These are phyloP conservation scores for Helarctos malayanus DNA, from an alignment of 2,797 vertebrate species.

Conservation along the genomic window DNA sequence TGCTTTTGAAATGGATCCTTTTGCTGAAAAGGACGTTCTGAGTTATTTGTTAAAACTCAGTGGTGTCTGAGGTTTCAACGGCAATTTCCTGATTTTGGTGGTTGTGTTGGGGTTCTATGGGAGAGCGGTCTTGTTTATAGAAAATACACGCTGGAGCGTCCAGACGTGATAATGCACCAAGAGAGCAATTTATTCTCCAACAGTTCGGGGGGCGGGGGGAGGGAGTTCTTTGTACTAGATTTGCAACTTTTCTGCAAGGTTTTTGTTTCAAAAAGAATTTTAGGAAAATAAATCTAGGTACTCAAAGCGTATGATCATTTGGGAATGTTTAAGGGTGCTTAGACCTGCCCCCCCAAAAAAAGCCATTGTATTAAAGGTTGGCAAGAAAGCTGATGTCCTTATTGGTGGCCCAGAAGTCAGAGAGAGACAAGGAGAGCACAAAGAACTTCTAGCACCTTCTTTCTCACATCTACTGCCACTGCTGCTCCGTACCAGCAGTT, in stretches of 20 bases:
- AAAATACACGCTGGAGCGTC: not conserved
- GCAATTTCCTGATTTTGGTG: not conserved
- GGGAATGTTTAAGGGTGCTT: not conserved
- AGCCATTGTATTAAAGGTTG: not conserved
- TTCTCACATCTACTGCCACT: not conserved
- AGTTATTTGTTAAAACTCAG: not conserved
- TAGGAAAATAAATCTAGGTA: not conserved
- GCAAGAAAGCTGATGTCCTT: not conserved
- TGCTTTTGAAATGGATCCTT: not conserved
- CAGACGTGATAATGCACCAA: not conserved
- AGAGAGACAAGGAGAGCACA: not conserved
- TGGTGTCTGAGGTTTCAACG: not conserved
- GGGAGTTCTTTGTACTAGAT: not conserved
- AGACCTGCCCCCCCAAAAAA: not conserved
- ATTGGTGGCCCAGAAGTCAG: not conserved
- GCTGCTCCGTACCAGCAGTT: not conserved
- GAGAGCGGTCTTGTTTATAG: not conserved
- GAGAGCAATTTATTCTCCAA: not conserved
- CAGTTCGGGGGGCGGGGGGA: not conserved
- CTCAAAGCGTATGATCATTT: not conserved
- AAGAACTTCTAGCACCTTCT: not conserved
- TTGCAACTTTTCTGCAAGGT: not conserved
- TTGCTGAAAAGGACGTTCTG: not conserved
- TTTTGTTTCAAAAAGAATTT: conserved; percentile 15
- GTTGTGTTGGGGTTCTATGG: not conserved